These are phyloP conservation scores for Synanthedon tipuliformis DNA, from an alignment of 2,888 invertebrate genomes.

Conservation along the genomic window DNA sequence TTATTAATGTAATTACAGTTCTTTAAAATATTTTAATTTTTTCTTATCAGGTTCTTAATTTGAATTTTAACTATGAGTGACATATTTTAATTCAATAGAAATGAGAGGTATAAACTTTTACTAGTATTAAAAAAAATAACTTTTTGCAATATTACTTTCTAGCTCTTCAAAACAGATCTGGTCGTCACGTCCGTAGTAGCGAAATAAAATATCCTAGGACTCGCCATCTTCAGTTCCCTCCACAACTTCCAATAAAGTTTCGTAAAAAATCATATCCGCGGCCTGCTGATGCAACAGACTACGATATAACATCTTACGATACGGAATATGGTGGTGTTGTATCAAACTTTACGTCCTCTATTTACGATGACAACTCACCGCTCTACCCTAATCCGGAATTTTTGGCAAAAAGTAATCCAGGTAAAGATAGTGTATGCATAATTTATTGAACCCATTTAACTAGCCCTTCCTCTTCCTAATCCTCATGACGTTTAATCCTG, in stretches of 20 bases:
- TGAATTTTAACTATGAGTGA: too few relatives aligned
- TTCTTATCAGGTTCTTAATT: too few relatives aligned
- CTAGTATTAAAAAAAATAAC: neutral
- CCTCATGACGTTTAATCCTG: too few relatives aligned
- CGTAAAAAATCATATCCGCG: conserved; percentile 45
- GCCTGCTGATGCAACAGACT: conserved; percentile 44
- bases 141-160: neutral
- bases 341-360: conserved; percentile 61
- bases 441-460: too few relatives aligned
- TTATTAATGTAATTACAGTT: too few relatives aligned
- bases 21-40: too few relatives aligned
- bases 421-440: conserved; percentile 15
- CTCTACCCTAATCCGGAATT: conserved; percentile 62
- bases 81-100: neutral
- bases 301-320: conserved; percentile 57
- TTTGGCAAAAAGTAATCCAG: conserved; percentile 45
- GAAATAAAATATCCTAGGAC: conserved; percentile 4
- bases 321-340: conserved; percentile 60
- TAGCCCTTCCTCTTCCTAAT: too few relatives aligned
- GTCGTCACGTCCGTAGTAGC: conserved; percentile 32
- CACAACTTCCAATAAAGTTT: conserved; percentile 46
- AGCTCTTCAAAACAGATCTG: conserved; percentile 32
- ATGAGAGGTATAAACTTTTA: neutral
- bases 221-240: conserved; percentile 44
- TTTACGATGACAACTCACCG: conserved; percentile 62